Evolutionary conservation across 2,888 invertebrate species (phyloP).

Genomic region (Latheticus oryzae): DNA sequence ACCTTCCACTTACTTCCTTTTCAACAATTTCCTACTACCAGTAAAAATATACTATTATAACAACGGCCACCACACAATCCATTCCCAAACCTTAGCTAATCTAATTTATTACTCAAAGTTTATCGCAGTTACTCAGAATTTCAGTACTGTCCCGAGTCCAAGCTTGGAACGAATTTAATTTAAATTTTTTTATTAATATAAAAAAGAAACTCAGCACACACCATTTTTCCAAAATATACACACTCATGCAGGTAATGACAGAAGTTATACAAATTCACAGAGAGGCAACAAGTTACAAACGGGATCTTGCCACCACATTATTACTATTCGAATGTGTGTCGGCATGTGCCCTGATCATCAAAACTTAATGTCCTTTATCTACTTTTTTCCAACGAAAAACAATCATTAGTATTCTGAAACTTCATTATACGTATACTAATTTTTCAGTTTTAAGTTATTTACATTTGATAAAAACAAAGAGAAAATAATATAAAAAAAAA

Average conservation of each 20-base stretch:
- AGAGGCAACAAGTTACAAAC: conserved; percentile 45
- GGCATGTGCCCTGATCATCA: conserved; percentile 51
- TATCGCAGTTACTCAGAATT: conserved; percentile 49
- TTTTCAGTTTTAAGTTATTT: conserved; percentile 62
- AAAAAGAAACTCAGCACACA: conserved; percentile 50
- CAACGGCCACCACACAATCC: conserved; percentile 44
- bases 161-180: conserved; percentile 48
- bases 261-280: conserved; percentile 49
- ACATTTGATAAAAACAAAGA: conserved; percentile 55
- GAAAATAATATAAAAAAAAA: conserved; percentile 55
- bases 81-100: conserved; percentile 40
- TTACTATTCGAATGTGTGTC: conserved; percentile 46
- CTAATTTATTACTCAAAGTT: conserved; percentile 46
- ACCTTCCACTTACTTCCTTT: conserved; percentile 36
- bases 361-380: conserved; percentile 49
- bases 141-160: conserved; percentile 58
- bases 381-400: conserved; percentile 62
- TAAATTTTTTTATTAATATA: conserved; percentile 38
- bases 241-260: conserved; percentile 48
- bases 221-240: conserved; percentile 40
- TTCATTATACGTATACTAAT: conserved; percentile 66
- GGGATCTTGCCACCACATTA: conserved; percentile 39
- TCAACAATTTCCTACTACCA: conserved; percentile 45
- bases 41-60: conserved; percentile 45
- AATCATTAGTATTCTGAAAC: conserved; percentile 65